A percentile compares a stretch with the other conserved stretches of the same genome.
Evolutionary conservation across 2,888 invertebrate genomes (phyloP).

Genomic region (Acheta domesticus): DNA sequence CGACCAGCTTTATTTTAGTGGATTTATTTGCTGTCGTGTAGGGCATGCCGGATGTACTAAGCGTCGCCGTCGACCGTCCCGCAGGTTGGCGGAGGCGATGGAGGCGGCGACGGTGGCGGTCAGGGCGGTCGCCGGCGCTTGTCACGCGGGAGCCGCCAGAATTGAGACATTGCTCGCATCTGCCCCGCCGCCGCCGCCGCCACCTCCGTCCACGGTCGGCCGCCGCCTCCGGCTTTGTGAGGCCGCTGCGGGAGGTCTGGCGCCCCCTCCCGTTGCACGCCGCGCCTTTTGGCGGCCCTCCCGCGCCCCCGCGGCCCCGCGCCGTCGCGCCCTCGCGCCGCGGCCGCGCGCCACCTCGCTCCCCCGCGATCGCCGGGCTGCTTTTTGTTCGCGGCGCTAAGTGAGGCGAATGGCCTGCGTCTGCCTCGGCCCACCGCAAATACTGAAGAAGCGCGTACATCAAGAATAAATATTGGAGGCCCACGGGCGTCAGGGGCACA

Average conservation of each 20-base stretch:
- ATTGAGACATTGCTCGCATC: conserved; percentile 11
- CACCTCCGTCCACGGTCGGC: neutral
- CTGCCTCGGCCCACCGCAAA: conserved; percentile 1
- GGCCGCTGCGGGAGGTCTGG: neutral
- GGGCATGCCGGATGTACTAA: conserved; percentile 18
- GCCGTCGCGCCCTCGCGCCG: neutral
- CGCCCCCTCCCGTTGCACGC: neutral
- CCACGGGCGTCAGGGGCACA: conserved; percentile 18
- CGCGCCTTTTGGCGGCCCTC: no score
- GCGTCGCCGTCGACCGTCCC: neutral
- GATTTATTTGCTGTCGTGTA: conserved; percentile 1
- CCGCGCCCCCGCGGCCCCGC: neutral
- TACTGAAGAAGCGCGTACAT: conserved; percentile 7
- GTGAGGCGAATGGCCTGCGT: neutral
- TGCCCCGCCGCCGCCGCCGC: neutral
- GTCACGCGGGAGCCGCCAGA: neutral
- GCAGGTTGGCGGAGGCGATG: conserved; percentile 1
- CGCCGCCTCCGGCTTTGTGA: neutral
- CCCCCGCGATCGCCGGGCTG: neutral
- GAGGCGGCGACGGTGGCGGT: neutral
- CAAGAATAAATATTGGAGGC: conserved; percentile 8
- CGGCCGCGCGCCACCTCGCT: neutral
- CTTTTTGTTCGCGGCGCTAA: conserved; percentile 1
- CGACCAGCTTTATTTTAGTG: conserved; percentile 18
- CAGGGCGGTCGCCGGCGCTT: neutral